Base-by-base conservation (phyloP, 1,140 invertebrate species). In the Drosophila nigromelanica region DNA sequence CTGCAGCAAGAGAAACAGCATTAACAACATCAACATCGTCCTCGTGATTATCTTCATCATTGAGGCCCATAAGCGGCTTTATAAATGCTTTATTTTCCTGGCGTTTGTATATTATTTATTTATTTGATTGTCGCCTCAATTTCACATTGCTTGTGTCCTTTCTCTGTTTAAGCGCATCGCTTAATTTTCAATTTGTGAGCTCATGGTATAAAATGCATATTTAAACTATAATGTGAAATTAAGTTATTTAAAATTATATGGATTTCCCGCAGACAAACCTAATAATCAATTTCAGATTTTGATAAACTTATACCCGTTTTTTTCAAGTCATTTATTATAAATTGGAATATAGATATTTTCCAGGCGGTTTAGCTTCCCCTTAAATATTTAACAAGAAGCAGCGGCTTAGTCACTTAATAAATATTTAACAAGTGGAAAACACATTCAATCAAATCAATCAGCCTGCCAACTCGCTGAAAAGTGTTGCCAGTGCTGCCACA, bases 131-230 rank as follows among this genome's bases (percentile, higher is more conserved):
- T 52, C 81, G 73, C 74, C 85, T 73, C 85, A 80, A 77, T 85
- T 76, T 69, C 72, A 79, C 76, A 1, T 21, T 11, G 35, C 21
- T 51, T 45, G 18, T 30, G 60, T 35, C 12, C 39, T 18, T 6
- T 24, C 12, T 12, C 2, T 7, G 37, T 30, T 63, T 5, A 6
- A 33, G 14, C 61, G 12, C 10, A 33, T 39, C 39, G 42, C 67
- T 71, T 74, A 81, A 81, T 78, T 71, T 55, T 43, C 30, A 71
- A 81, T 71, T 64, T 63, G 43, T 59, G 60, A 86, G 81, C 80
- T 75, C 80, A 78, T 86, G 59, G 80, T 86, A 56, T 78, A 81
- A 81, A 86, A 86, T 87, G 39, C 35, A 78, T 75, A 81, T 81
- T 81, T 69, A 61, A 66, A 21, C 51, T 45, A 55, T 59, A 48